Percentiles rank a stretch among this genome's conserved stretches.
Conservation (phyloP, 2,888 invertebrate genomes). For the Cinara cedri region DNA sequence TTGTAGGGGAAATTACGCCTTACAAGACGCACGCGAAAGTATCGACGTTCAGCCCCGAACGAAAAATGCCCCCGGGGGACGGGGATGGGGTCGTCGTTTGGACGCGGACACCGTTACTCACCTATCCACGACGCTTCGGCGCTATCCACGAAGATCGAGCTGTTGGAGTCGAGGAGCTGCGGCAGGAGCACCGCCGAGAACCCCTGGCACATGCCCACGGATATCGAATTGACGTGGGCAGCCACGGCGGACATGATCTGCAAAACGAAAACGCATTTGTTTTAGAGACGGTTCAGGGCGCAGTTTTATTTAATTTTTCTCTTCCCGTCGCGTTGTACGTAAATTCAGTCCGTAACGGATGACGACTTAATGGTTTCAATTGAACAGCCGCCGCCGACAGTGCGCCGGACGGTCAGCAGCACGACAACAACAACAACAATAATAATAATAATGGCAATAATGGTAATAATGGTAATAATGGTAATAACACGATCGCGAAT, state of each 20-base stretch:
- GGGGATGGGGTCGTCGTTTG: no score
- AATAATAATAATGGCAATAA: no score
- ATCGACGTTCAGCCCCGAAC: no score
- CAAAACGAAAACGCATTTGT: conserved; percentile 59
- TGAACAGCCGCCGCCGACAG: background rate
- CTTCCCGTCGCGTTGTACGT: background rate
- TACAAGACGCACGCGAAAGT: no score
- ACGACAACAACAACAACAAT: no score
- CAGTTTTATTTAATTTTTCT: background rate
- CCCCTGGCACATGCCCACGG: conserved; percentile 77
- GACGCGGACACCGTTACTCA: no score
- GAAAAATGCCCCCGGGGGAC: no score
- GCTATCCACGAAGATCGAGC: conserved; percentile 64
- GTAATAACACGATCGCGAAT: no score
- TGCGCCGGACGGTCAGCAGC: no score
- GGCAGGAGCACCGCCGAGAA: conserved; percentile 78
- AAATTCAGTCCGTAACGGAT: conserved; percentile 45
- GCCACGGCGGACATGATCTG: conserved; percentile 75
- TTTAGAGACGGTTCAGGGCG: no score
- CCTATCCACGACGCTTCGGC: conserved; percentile 77
- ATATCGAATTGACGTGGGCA: conserved; percentile 77
- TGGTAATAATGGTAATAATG: no score
- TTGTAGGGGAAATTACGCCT: no score
- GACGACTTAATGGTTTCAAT: conserved; percentile 21
- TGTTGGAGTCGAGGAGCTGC: conserved; percentile 66